Conservation (phyloP, 30 jellyfish, hydroid and myxozoan genomes). For the Aurelia aurita region DNA sequence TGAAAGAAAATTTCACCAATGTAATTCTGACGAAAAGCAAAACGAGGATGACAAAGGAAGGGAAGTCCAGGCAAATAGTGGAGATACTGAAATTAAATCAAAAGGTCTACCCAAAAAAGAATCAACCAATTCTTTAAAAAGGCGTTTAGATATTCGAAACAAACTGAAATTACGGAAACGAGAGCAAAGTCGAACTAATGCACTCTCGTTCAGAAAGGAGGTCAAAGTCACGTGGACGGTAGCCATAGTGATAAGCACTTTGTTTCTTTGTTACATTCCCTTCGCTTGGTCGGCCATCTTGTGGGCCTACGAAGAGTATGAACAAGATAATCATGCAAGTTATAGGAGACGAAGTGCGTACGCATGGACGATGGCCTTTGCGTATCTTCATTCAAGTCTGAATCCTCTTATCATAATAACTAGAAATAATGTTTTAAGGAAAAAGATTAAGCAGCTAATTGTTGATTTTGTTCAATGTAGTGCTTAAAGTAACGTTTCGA, state of each 20-base stretch:
- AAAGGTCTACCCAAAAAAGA: not conserved
- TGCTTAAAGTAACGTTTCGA: too few species aligned
- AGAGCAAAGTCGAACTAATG: not conserved
- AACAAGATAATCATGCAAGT: constrained; percentile 7
- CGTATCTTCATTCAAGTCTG: constrained; percentile 54
- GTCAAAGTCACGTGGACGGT: constrained; percentile 55
- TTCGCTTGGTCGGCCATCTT: constrained; percentile 52
- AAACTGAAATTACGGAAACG: not conserved
- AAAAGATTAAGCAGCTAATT: not conserved
- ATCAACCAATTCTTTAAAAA: not conserved
- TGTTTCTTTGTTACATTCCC: constrained; percentile 54
- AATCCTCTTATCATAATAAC: constrained; percentile 44
- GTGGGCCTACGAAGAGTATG: constrained; percentile 52
- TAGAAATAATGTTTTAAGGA: constrained; percentile 39
- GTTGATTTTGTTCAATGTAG: too few species aligned
- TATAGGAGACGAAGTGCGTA: constrained; percentile 29
- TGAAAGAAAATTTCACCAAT: not conserved
- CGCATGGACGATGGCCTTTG: constrained; percentile 63
- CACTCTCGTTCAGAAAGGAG: constrained; percentile 27
- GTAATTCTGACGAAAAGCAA: not conserved
- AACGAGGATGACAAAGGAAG: not conserved
- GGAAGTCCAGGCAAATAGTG: not conserved
- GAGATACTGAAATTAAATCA: not conserved
- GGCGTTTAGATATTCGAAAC: not conserved
- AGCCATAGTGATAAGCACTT: constrained; percentile 40